Base-by-base conservation (phyloP, 2,113 vertebrate genomes). In the Ranitomeya imitator region DNA sequence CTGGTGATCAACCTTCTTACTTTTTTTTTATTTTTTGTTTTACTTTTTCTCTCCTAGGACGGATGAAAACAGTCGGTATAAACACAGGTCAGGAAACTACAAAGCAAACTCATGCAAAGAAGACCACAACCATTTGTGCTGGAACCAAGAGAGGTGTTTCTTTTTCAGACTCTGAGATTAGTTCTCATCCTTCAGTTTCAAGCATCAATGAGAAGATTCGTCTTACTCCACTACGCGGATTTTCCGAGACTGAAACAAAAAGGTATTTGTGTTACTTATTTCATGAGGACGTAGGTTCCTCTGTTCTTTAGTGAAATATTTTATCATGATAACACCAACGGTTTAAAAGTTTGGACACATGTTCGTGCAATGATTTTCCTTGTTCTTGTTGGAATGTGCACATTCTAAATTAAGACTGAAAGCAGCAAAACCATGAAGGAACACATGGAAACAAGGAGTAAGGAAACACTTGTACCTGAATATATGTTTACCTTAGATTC, bases 121-220 rank as follows among this genome's bases (percentile, higher is more conserved):
- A 54, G 37, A 11, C 86, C 16, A 6, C 63, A 19, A 9, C 61
- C 51, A n/a, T 13, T 8, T 16, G n/a, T 15, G 73, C 57, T 90
- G 94, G 92, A 89, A 94, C 92, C 89, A 95, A 93, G 92, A 76
- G 90, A 83, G 90, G 89, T 60, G 12, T 23, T 85, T 59, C 67
- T 15, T 45, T 65, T 91, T 94, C 91, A 84, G 93, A 93, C 79
- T 93, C 91, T 54, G 91, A 94, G 65, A 51, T 84, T 84, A 92
- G 93, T 89, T 16, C 92, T 55, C 74, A 88, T 52, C 90, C 92
- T 55, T 69, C 82, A 18, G 8, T 19, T 69, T 76, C 82, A 37
- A 76, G 26, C 81, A 89, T 19, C 37, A 61, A 9, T 23, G 69
- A n/a, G 26, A 88, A 51, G 6, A 23, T 26, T 18, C 15, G 67